Evolutionary conservation across 2,888 invertebrate genomes (phyloP), one percentile per base, ranked within the genome.

Genomic region (Ophioninae sp.): DNA sequence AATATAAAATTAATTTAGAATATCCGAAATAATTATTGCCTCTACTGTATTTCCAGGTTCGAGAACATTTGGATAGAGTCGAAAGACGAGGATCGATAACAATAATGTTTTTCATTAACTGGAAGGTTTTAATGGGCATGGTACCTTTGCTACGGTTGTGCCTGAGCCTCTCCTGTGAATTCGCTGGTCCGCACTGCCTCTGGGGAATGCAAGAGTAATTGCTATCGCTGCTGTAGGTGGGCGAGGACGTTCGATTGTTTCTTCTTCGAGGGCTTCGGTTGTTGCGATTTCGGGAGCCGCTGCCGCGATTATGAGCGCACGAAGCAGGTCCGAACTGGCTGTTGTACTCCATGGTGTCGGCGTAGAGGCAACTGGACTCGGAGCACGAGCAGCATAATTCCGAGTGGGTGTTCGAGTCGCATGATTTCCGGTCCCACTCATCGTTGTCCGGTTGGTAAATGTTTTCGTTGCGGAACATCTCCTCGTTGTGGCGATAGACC

Each of bases 381-480:
- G 92, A 92, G 80, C 93, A 93, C 6, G 93, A 93, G 75, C 92
- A 93, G 83, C 93, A 93, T 74, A 92, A 87, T 77, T 93, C 93
- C 80, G 92, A 93, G 79, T 93, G 93, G 7, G 91, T 91, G 75
- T 93, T 93, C 1, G 93, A 93, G 79, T 93, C 93, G 86, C 92
- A 93, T 0, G 93, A 93, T 69, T 93, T 93, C 67, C 93, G 88
- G 56, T 93, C 93, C 93, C 93, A 93, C 44, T 93, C 92, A 74
- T 93, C 92, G 80, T 91, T 92, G 2, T 92, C 92, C 6, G 89
- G 90, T 37, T 91, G 92, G 82, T 92, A 92, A 0, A 90, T 77
- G 81, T 88, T 90, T 58, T 91, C 91, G 77, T 89, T 90, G 39
- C 90, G 88, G 67, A 91, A 93, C 71, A 90, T 87, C 20, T 91